Percentiles rank a stretch among this genome's conserved stretches.
These are phyloP conservation scores for Tachysurus fulvidraco DNA, from an alignment of 2,113 vertebrate species.

Conservation along the genomic window DNA sequence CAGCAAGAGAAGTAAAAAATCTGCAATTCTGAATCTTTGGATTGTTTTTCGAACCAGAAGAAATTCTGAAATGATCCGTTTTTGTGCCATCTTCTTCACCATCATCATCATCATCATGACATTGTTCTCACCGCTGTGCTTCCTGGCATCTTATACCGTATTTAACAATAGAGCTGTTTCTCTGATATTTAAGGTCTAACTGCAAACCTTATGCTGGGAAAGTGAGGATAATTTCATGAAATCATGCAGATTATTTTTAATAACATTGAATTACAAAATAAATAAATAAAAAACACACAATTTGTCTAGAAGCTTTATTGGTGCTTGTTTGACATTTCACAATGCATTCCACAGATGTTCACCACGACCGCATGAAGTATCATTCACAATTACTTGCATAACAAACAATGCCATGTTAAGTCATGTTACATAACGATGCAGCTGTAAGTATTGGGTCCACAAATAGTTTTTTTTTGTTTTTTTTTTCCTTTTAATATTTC, in stretches of 20 bases:
- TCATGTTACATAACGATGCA: constrained; percentile 81
- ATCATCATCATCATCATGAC: background rate
- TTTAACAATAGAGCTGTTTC: background rate
- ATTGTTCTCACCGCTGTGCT: background rate
- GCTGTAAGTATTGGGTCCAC: constrained; percentile 83
- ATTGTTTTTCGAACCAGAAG: too few relatives aligned
- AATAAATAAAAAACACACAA: background rate
- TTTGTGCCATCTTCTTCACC: too few relatives aligned
- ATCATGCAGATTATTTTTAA: too few relatives aligned
- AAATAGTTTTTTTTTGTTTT: constrained; percentile 66
- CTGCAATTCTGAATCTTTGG: background rate
- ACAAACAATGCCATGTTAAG: constrained; percentile 82
- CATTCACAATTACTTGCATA: constrained; percentile 85
- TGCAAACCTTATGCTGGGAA: too few relatives aligned
- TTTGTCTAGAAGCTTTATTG: constrained; percentile 98
- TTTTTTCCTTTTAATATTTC: constrained; percentile 37
- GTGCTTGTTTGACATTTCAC: constrained; percentile 90
- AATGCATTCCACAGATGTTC: constrained; percentile 96
- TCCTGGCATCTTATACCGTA: background rate
- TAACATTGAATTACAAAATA: too few relatives aligned
- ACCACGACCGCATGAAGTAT: constrained; percentile 85
- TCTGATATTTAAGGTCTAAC: too few relatives aligned
- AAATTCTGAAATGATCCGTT: too few relatives aligned
- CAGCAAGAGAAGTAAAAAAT: background rate
- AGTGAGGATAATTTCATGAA: too few relatives aligned